Conservation (phyloP, 2,113 vertebrate species). For the cattle (Bos taurus) region ARS-UCD2.0 NC_037336.1:94989001-94989500, state of each 20-base stretch:
- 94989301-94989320: not conserved
- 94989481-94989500: not conserved
- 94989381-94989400: not conserved
- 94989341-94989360: not conserved
- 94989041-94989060: not conserved
- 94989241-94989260: fast-evolving
- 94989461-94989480: not conserved
- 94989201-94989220: not conserved
- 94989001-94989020: not conserved
- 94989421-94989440: not conserved
- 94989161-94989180: fast-evolving
- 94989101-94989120: not conserved
- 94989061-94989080: fast-evolving
- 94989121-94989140: not conserved
- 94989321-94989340: not conserved
- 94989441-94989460: not conserved
- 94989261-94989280: not conserved
- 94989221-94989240: not conserved
- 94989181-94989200: not conserved
- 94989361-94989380: not conserved
- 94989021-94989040: not conserved
- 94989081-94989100: fast-evolving
- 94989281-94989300: fast-evolving
- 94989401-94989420: not conserved
- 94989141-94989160: not conserved